A percentile compares a stretch with the other conserved stretches of the same genome.
phyloP scores from a whole-genome alignment of 2,888 invertebrate genomes.

The Aphodius sticticus region DNA sequence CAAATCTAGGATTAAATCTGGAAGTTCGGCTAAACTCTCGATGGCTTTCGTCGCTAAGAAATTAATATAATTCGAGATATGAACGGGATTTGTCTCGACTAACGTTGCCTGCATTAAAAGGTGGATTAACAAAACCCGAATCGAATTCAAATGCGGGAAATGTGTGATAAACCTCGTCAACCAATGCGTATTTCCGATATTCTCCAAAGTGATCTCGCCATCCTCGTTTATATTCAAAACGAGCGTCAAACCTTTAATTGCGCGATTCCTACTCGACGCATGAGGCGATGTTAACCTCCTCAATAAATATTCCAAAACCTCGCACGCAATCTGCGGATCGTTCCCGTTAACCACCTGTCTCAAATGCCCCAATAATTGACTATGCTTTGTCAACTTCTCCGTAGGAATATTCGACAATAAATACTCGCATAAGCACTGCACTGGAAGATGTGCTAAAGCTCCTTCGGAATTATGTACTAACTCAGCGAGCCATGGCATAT shows the following conservation, averaged over 20 bases:
- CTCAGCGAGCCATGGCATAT: constrained; percentile 97
- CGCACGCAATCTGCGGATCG: constrained; percentile 69
- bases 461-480: constrained; percentile 92
- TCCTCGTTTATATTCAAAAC: constrained; percentile 58
- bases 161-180: constrained; percentile 71
- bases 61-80: constrained; percentile 84
- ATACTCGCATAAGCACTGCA: constrained; percentile 98
- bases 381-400: constrained; percentile 77
- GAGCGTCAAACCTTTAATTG: constrained; percentile 65
- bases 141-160: constrained; percentile 80
- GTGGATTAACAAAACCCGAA: constrained; percentile 72
- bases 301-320: constrained; percentile 88
- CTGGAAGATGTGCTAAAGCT: constrained; percentile 86
- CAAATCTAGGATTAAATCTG: constrained; percentile 79
- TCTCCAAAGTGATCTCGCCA: constrained; percentile 51
- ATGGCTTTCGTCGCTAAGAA: constrained; percentile 82
- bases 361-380: constrained; percentile 69
- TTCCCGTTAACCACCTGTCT: constrained; percentile 65
- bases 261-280: constrained; percentile 78
- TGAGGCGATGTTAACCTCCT: constrained; percentile 84
- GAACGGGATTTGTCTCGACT: constrained; percentile 86
- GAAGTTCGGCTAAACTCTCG: constrained; percentile 70
- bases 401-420: constrained; percentile 74
- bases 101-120: constrained; percentile 88
- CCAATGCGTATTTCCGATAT: constrained; percentile 61